Base-by-base conservation (phyloP, 2,888 invertebrate species). In the Agriopis marginaria region DNA sequence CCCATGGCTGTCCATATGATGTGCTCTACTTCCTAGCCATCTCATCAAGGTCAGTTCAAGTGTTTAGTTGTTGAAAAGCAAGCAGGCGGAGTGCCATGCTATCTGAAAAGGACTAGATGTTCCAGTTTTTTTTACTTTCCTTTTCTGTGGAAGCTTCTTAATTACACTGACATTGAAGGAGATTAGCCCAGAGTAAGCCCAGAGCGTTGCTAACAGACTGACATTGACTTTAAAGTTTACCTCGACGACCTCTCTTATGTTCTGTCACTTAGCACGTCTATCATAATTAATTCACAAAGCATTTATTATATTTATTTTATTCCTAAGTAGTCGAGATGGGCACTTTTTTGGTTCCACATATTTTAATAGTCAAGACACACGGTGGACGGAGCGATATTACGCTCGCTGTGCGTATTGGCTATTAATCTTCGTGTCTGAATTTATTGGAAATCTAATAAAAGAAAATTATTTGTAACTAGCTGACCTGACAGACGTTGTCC, bases 171-270 rank as follows among this genome's bases (percentile, higher is more conserved):
- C 59, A 63, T 60, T 63, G 47, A 58, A 44, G 3, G 51, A 59
- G 47, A 50, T 12, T 23, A 61, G 23, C 12, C 51, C 32, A 49
- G 17, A 60, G 64, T 12, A 23, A 61, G 23, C 12, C 51, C 32
- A 49, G 17, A 60, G 64, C 54, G 54, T 49, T n/a, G 17, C 47
- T 12, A 64, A 54, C 9, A 17, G 12, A 50, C 55, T 55, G 53
- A 55, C 62, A 60, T 63, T 70, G 66, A 63, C 50, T 60, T 63
- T 63, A 63, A 55, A 62, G 17, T 39, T 50, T 23, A 17, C 51
- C 60, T 23, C 45, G 60, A n/a, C 55, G 63, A 44, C 68, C 68
- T 68, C 45, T 45, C 17, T n/a, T 47, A 17, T 63, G 51, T 53
- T 59, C 42, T 45, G 54, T 3, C 23, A 14, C 49, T 68, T 68